Percentiles rank a stretch among this genome's conserved stretches.
phyloP scores from a whole-genome alignment of 2,797 vertebrate genomes.

The Masticophis lateralis region DNA sequence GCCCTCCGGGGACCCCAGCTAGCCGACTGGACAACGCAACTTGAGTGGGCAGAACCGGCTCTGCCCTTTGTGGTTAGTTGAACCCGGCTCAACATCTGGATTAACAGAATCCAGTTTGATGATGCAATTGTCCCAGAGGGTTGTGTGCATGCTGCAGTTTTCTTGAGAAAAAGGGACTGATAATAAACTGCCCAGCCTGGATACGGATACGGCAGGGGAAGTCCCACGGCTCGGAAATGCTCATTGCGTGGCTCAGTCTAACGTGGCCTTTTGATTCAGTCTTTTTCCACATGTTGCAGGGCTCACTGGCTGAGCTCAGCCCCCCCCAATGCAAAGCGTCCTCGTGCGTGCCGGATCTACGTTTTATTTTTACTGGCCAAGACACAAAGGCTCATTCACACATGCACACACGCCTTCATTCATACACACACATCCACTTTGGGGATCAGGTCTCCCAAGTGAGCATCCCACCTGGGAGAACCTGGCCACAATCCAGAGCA shows the following conservation, averaged over 20 bases:
- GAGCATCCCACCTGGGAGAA: neutral
- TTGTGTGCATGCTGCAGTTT: neutral
- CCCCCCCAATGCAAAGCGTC: no score
- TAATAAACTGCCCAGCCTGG: neutral
- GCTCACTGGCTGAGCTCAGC: neutral
- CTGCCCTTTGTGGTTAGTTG: neutral
- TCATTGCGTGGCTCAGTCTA: neutral
- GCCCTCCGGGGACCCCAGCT: neutral
- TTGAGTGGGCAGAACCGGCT: neutral
- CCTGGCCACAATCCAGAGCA: neutral
- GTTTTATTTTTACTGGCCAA: neutral
- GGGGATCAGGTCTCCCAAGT: no score
- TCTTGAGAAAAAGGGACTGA: neutral
- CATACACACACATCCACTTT: accelerated
- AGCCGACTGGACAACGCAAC: neutral
- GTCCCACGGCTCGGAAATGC: neutral
- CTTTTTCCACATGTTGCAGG: neutral
- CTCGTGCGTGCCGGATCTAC: no score
- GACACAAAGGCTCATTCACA: neutral
- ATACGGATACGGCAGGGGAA: neutral
- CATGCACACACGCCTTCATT: neutral
- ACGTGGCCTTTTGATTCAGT: neutral
- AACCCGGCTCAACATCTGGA: accelerated
- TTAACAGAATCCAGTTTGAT: neutral
- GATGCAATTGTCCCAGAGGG: neutral